A percentile compares a stretch with the other conserved stretches of the same genome.
phyloP scores from a whole-genome alignment of 2,888 invertebrate genomes.

The Chalcosyrphus nemorum region DNA sequence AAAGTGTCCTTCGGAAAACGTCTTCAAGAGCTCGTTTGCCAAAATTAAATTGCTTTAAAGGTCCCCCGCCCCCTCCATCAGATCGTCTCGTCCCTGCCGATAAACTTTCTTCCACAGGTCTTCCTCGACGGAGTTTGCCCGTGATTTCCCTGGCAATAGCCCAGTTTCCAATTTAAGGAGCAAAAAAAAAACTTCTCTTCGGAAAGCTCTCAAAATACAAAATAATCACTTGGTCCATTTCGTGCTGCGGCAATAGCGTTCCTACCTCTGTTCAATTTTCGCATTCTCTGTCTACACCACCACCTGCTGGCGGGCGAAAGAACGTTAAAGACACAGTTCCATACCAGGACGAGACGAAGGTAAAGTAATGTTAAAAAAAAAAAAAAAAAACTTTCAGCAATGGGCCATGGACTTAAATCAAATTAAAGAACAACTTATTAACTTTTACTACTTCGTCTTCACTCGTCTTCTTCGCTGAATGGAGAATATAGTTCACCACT shows the following conservation, averaged over 20 bases:
- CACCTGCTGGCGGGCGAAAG: constrained; percentile 1
- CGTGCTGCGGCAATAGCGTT: background rate
- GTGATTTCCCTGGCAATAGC: constrained; percentile 21
- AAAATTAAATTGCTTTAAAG: constrained; percentile 7
- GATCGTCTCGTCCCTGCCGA: background rate
- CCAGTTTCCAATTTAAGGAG: constrained; percentile 13
- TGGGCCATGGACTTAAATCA: constrained; percentile 58
- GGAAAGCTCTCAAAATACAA: constrained; percentile 24
- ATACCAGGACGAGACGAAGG: constrained; percentile 20
- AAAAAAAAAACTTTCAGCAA: constrained; percentile 22
- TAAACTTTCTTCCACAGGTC: constrained; percentile 16
- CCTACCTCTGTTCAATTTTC: background rate
- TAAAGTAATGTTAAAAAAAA: background rate
- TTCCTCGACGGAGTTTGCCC: constrained; percentile 1
- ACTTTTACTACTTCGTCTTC: constrained; percentile 42
- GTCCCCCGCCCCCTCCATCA: no score
- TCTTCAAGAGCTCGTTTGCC: constrained; percentile 4
- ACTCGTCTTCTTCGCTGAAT: background rate
- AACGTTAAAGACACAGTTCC: no score
- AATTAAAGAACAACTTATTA: constrained; percentile 67
- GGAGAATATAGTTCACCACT: no score
- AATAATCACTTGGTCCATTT: constrained; percentile 45
- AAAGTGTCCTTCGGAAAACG: background rate
- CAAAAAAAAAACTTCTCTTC: constrained; percentile 3
- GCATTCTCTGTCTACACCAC: background rate